Evolutionary conservation across 2,888 invertebrate genomes (phyloP).

Genomic region (Onchidella celtica): DNA sequence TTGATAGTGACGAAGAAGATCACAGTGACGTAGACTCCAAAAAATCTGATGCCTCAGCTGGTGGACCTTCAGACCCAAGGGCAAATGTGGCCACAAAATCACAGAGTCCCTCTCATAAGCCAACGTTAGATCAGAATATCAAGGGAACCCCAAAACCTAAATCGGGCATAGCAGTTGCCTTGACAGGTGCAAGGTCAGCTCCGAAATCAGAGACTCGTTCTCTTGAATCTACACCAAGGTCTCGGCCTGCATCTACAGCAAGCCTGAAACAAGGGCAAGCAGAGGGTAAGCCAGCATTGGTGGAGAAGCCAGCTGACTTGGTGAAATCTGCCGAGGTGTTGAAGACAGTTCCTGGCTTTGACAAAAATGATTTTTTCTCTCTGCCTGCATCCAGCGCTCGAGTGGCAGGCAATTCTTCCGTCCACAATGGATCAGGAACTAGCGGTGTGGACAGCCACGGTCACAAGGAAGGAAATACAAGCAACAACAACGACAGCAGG

Average conservation of each 20-base stretch:
- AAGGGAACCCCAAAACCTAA: background rate
- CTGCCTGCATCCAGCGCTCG: background rate
- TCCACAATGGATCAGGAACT: no score
- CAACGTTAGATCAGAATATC: background rate
- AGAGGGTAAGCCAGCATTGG: background rate
- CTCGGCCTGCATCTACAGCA: background rate
- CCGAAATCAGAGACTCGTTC: background rate
- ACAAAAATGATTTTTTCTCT: background rate
- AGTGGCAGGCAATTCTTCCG: no score
- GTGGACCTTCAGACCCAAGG: background rate
- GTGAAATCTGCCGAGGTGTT: background rate
- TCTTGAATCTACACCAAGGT: background rate
- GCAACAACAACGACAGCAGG: no score
- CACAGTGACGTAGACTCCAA: slow-evolving; percentile 5
- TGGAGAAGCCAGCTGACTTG: background rate
- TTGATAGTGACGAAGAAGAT: slow-evolving; percentile 2
- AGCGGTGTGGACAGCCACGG: no score
- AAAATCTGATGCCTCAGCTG: slow-evolving; percentile 13
- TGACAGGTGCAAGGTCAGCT: background rate
- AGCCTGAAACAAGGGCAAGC: background rate
- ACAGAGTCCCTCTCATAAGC: background rate
- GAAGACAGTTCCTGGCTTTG: background rate
- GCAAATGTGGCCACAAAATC: background rate
- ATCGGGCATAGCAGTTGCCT: background rate
- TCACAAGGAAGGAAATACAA: no score